These are phyloP conservation scores for Turdus rufiventris DNA, from an alignment of 2,113 vertebrate genomes.

Conservation along the genomic window DNA sequence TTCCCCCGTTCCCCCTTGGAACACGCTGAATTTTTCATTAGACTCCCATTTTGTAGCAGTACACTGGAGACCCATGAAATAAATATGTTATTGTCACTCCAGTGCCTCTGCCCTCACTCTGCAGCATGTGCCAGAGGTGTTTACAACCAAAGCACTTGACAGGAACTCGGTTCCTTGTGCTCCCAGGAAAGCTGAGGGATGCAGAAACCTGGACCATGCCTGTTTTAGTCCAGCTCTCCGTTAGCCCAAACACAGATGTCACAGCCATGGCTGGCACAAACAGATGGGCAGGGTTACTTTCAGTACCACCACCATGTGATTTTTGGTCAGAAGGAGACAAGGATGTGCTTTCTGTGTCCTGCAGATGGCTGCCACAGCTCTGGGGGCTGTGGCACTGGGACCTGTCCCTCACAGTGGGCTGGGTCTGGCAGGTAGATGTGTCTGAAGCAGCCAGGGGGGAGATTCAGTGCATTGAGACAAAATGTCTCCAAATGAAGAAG, in stretches of 20 bases:
- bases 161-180: background rate
- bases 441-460: background rate
- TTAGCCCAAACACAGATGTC: background rate
- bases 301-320: background rate
- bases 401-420: slow-evolving; percentile 49
- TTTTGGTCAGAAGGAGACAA: slow-evolving; percentile 10
- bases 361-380: background rate
- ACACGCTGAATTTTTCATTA: background rate
- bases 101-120: background rate
- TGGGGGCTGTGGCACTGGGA: background rate
- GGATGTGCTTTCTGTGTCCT: background rate
- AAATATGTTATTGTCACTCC: background rate
- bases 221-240: background rate
- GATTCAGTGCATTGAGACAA: slow-evolving; percentile 6
- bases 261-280: background rate
- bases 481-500: background rate
- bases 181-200: background rate
- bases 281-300: background rate
- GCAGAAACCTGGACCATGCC: background rate
- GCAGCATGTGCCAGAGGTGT: background rate
- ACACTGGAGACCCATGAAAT: background rate
- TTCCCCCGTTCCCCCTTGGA: background rate
- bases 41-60: background rate
- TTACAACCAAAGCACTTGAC: background rate
- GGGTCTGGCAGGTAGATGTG: slow-evolving; percentile 41